Evolutionary conservation across 2,797 vertebrate genomes (phyloP), one percentile per base, ranked within the genome.

Genomic region (Kryptopterus vitreolus): DNA sequence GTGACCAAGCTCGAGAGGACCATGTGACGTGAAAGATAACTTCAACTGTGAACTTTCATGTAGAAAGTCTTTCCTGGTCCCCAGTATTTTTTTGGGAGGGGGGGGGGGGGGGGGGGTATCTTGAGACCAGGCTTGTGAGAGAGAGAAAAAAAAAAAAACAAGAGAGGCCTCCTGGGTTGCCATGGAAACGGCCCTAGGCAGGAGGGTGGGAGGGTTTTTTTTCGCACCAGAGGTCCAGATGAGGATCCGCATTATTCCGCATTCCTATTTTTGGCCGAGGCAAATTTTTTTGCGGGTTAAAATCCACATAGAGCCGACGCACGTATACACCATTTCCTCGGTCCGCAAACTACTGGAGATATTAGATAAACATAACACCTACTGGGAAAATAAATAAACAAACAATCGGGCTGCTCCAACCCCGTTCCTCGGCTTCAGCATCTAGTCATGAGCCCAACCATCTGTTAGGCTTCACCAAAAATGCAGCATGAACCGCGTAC

Each of bases 121-220:
- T 22, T n/a, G 69, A 71, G 29, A 53, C 20, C 18, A 53, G 69
- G 48, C 50, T 53, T 24, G 4, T 43, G n/a, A n/a, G n/a, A n/a
- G 4, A 12, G 5, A 29, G 26, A 26, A 29, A 46, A 48, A 46
- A 46, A 57, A 33, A 38, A 24, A 16, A 55, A 59, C 18, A 48
- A 38, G 76, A 84, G 83, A 74, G 81, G 85, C 87, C 81, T 82
- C 71, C 81, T 76, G 70, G 29, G 83, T 89, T 85, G 77, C 82
- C 76, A 84, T 88, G 74, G 85, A 84, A 87, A 87, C 85, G 66
- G 79, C 74, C 82, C 84, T 78, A 86, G 78, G 84, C 83, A 79
- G 35, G 15, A 57, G 52, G 81, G 76, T 76, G 80, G 84, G 75
- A 83, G 84, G 70, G 68, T 77, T 80, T 86, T 86, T n/a, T 83